Conservation (phyloP, 2,797 vertebrate genomes). For the Gallinago stenura region DNA sequence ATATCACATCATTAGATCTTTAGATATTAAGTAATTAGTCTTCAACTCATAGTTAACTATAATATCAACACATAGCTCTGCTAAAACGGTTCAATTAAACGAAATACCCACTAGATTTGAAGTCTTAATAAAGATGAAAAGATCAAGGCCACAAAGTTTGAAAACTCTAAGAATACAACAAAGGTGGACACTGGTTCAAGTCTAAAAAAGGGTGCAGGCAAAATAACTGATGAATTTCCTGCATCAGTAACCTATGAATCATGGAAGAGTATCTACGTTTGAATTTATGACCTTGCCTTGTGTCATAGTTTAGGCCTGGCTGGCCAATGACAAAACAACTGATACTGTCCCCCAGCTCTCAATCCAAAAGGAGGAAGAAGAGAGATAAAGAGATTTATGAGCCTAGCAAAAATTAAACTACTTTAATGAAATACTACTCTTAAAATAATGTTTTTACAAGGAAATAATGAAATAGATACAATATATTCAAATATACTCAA, state of each 20-base stretch:
- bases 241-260: not conserved
- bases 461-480: too few relatives aligned
- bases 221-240: not conserved
- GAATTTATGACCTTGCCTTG: not conserved
- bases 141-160: not conserved
- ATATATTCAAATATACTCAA: too few relatives aligned
- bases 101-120: slow-evolving; percentile 43
- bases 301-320: too few relatives aligned
- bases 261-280: not conserved
- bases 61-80: not conserved
- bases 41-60: not conserved
- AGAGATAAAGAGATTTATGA: too few relatives aligned
- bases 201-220: not conserved
- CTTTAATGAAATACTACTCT: too few relatives aligned
- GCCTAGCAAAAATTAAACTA: too few relatives aligned
- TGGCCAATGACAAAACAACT: too few relatives aligned
- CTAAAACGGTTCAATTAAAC: slow-evolving; percentile 49
- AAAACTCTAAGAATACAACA: not conserved
- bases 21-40: slow-evolving; percentile 59
- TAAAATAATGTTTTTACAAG: too few relatives aligned
- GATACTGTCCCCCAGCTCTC: too few relatives aligned
- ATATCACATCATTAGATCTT: slow-evolving; percentile 59
- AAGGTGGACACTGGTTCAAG: not conserved
- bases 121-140: slow-evolving; percentile 34
- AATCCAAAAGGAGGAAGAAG: too few relatives aligned